phyloP scores from a whole-genome alignment of 2,113 vertebrate genomes.

The Helogale parvula region DNA sequence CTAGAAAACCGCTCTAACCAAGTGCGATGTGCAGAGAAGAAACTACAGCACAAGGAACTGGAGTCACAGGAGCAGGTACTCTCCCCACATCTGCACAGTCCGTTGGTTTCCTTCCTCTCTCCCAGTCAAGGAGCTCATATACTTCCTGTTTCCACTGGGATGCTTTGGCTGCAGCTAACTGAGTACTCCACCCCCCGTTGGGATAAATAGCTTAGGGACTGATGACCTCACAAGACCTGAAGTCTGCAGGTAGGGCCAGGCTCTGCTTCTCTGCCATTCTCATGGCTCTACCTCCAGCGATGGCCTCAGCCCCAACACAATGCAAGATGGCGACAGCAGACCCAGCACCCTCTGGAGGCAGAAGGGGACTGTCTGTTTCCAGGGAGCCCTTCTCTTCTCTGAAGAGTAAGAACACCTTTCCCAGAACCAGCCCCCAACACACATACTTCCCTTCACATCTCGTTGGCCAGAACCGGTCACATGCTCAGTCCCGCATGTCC shows the following conservation, averaged over 20 bases:
- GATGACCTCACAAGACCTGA: not conserved
- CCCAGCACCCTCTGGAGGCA: not conserved
- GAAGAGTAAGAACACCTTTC: not conserved
- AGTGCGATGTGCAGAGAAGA: conserved; percentile 87
- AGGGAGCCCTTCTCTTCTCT: not conserved
- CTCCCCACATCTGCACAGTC: rapidly evolving
- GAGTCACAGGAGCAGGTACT: conserved; percentile 93
- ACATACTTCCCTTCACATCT: not conserved
- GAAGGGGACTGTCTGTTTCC: not conserved
- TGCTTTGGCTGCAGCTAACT: not conserved
- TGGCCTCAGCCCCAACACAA: not conserved
- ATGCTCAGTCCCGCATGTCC: not conserved
- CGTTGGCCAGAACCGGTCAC: not conserved
- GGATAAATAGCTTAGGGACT: not conserved
- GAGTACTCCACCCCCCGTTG: not conserved
- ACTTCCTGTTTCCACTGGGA: not conserved
- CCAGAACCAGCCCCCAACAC: not conserved
- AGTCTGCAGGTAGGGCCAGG: not conserved
- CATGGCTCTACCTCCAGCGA: not conserved
- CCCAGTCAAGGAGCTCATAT: not conserved
- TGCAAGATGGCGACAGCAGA: not conserved
- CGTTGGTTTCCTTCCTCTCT: not conserved
- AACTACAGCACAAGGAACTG: conserved; percentile 90
- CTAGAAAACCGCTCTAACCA: conserved; percentile 87
- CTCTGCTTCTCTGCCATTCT: not conserved